A percentile compares a stretch with the other conserved stretches of the same genome.
Conservation (phyloP, 2,113 vertebrate genomes). For the Plecotus auritus region DNA sequence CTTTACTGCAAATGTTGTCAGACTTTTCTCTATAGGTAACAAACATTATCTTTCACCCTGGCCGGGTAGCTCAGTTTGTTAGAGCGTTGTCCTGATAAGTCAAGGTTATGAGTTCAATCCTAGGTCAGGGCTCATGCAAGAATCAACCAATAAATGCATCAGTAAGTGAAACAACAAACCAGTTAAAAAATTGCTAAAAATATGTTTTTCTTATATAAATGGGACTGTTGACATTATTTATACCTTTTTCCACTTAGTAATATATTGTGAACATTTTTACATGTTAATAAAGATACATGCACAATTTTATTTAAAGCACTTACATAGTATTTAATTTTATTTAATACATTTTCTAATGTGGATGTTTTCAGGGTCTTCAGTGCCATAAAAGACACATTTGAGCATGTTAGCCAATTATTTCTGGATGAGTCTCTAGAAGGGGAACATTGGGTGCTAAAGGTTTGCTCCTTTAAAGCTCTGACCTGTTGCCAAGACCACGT, state of each 20-base stretch:
- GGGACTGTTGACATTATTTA: not conserved
- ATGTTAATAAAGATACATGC: not conserved
- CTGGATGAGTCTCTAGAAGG: not conserved
- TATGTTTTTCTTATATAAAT: not conserved
- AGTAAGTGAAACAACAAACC: not conserved
- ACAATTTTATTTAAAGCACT: not conserved
- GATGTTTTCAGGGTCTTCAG: not conserved
- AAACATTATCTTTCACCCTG: not conserved
- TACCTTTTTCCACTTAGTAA: not conserved
- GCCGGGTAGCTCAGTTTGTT: not conserved
- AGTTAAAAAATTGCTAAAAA: not conserved
- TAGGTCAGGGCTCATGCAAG: not conserved
- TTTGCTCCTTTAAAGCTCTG: not conserved
- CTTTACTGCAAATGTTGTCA: not conserved
- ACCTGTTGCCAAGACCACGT: fast-evolving
- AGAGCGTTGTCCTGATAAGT: not conserved
- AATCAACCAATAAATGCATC: not conserved
- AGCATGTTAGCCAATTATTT: no score
- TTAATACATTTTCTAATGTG: not conserved
- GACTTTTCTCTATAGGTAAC: not conserved
- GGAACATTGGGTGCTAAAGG: not conserved
- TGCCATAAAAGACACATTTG: not conserved
- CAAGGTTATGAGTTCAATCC: not conserved
- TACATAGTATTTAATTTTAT: not conserved
- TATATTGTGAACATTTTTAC: not conserved